phyloP scores from a whole-genome alignment of 2,113 vertebrate species.

The Protomyctophum bolini region DNA sequence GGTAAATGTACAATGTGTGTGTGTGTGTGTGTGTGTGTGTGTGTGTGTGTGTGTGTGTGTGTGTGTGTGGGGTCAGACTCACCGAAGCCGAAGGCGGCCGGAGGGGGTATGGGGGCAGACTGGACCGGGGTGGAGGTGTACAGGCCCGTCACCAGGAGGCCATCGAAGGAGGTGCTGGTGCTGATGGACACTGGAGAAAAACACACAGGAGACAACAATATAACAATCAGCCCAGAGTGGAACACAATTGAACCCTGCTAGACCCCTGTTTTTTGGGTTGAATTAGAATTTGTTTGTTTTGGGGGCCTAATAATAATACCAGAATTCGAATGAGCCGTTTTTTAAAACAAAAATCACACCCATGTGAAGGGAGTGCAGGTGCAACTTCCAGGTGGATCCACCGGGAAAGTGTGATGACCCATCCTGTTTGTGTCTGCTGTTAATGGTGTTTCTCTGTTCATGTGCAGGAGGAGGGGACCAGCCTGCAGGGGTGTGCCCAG shows the following conservation, averaged over 20 bases:
- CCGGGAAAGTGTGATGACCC: too few relatives aligned
- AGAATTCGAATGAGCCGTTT: too few relatives aligned
- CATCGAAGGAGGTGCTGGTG: conserved; percentile 95
- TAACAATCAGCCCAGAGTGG: conserved; percentile 8
- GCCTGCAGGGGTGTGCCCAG: too few relatives aligned
- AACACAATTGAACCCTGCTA: not conserved
- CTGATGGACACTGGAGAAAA: conserved; percentile 91
- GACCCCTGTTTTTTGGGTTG: too few relatives aligned
- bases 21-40: not conserved
- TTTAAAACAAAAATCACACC: too few relatives aligned
- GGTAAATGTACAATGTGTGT: not conserved
- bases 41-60: conserved; percentile 12
- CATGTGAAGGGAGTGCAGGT: too few relatives aligned
- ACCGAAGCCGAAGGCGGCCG: conserved; percentile 95
- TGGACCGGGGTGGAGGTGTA: conserved; percentile 95
- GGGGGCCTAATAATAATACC: too few relatives aligned
- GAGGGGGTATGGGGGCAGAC: conserved; percentile 89
- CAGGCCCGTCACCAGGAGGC: conserved; percentile 94
- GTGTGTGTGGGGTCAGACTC: conserved; percentile 69
- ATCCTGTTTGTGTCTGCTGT: too few relatives aligned
- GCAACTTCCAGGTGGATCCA: too few relatives aligned
- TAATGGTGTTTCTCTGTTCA: too few relatives aligned
- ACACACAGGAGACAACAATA: conserved; percentile 40
- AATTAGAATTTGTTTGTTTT: too few relatives aligned
- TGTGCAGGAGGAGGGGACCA: too few relatives aligned